Conservation (phyloP, 1,140 invertebrate species). For the Apocrypta bakeri region DNA sequence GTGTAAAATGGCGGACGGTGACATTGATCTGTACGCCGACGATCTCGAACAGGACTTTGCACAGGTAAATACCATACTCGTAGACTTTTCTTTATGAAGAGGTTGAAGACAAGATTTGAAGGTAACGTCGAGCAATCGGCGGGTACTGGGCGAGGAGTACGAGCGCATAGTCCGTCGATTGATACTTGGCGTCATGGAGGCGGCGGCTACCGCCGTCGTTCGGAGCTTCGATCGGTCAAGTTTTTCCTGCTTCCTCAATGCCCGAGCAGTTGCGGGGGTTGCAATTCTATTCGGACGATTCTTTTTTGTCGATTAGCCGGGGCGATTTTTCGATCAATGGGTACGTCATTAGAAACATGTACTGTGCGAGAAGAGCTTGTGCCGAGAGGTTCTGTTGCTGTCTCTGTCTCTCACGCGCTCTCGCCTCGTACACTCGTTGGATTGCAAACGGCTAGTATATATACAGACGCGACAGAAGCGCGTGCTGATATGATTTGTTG, state of each 20-base stretch:
- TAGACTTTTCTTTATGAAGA: no score
- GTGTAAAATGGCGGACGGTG: conserved; percentile 93
- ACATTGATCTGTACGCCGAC: conserved; percentile 97
- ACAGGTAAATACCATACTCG: conserved; percentile 77
- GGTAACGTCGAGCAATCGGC: background rate
- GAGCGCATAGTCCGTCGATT: background rate
- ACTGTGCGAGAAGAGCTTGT: background rate
- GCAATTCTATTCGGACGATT: background rate
- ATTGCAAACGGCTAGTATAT: background rate
- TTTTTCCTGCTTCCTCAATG: background rate
- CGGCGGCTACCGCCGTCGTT: background rate
- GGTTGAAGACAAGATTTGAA: background rate
- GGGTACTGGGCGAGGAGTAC: background rate
- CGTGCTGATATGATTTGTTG: conserved; percentile 11
- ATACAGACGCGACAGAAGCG: conserved; percentile 16
- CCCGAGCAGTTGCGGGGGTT: background rate
- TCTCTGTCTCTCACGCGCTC: background rate
- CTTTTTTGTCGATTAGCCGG: background rate
- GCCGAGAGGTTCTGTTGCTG: background rate
- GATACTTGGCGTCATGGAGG: conserved; percentile 37
- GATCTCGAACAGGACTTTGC: conserved; percentile 97
- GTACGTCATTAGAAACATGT: background rate
- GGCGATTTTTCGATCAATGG: background rate
- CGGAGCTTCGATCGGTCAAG: background rate
- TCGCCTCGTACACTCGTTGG: background rate